A percentile compares a stretch with the other conserved stretches of the same genome.
Evolutionary conservation across 1,140 invertebrate genomes (phyloP).

Genomic region (Drosophila guanche): DNA sequence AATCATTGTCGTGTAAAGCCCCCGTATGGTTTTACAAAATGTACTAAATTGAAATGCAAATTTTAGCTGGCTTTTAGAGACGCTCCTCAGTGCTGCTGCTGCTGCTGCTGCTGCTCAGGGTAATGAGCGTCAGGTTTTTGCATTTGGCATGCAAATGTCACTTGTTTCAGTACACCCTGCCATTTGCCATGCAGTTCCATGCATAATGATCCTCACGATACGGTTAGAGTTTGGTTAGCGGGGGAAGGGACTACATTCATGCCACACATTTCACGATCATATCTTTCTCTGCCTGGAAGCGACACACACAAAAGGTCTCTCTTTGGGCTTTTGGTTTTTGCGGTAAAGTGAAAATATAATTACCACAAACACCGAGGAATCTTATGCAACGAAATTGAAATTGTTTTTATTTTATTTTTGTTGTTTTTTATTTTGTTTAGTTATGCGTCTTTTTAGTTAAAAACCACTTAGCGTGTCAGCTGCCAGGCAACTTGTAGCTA

Average conservation of each 20-base stretch:
- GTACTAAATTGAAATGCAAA: constrained; percentile 58
- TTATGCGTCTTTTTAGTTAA: constrained; percentile 28
- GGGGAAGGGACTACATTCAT: constrained; percentile 14
- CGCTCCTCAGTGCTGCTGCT: constrained; percentile 15
- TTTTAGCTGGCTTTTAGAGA: constrained; percentile 60
- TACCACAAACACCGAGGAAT: constrained; percentile 23
- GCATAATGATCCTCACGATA: constrained; percentile 58
- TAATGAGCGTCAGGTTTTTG: constrained; percentile 23
- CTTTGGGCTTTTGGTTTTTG: constrained; percentile 24
- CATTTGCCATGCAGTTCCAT: constrained; percentile 40
- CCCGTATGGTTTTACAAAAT: constrained; percentile 21
- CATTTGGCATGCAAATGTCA: constrained; percentile 79
- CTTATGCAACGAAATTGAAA: constrained; percentile 50
- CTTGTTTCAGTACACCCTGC: constrained; percentile 45
- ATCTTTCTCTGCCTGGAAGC: constrained; percentile 29
- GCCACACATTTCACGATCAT: constrained; percentile 69
- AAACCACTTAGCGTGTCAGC: constrained; percentile 42
- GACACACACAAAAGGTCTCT: constrained; percentile 39
- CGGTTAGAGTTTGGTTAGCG: constrained; percentile 31
- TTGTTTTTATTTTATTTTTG: constrained; percentile 25
- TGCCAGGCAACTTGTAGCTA: constrained; percentile 1
- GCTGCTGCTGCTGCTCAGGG: no score
- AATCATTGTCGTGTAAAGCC: no score
- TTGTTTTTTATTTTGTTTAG: constrained; percentile 4
- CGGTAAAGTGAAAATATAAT: constrained; percentile 64